A percentile compares a stretch with the other conserved stretches of the same genome.
Conservation (phyloP, 2,888 invertebrate genomes). For the Idaea dimidiata region DNA sequence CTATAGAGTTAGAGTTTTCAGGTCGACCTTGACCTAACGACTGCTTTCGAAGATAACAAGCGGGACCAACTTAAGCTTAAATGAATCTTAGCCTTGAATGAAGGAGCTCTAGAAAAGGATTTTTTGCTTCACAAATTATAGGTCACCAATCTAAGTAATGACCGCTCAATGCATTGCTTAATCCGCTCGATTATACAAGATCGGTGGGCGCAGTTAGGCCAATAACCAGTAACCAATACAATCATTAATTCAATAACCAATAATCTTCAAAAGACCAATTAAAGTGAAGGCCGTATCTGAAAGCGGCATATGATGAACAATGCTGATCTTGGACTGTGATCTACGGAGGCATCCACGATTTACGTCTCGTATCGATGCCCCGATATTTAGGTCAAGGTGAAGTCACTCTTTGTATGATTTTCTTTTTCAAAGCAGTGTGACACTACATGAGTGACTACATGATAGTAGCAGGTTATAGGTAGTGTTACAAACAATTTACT, state of each 20-base stretch:
- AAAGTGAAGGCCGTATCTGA: neutral
- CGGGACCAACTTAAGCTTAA: too few species aligned
- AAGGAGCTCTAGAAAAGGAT: too few species aligned
- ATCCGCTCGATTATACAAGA: too few species aligned
- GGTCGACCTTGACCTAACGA: too few species aligned
- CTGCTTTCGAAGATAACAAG: too few species aligned
- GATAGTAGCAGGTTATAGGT: neutral
- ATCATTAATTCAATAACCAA: neutral
- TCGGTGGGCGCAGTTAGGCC: too few species aligned
- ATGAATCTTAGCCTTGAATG: too few species aligned
- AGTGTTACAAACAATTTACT: too few species aligned
- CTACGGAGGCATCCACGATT: neutral
- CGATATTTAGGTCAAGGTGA: neutral
- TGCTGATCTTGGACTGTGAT: neutral
- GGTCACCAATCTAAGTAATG: too few species aligned
- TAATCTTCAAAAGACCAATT: neutral
- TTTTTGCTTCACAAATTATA: too few species aligned
- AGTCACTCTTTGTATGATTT: neutral
- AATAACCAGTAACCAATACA: neutral
- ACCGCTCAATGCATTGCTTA: too few species aligned
- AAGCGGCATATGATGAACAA: neutral
- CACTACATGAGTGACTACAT: neutral
- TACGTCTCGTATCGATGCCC: neutral
- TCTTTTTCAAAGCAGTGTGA: neutral
- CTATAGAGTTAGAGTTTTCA: too few species aligned